A percentile compares a stretch with the other conserved stretches of the same genome.
Evolutionary conservation across 92 coral and sea anemone genomes (phyloP).

Genomic region (Epizoanthus stellaris): DNA sequence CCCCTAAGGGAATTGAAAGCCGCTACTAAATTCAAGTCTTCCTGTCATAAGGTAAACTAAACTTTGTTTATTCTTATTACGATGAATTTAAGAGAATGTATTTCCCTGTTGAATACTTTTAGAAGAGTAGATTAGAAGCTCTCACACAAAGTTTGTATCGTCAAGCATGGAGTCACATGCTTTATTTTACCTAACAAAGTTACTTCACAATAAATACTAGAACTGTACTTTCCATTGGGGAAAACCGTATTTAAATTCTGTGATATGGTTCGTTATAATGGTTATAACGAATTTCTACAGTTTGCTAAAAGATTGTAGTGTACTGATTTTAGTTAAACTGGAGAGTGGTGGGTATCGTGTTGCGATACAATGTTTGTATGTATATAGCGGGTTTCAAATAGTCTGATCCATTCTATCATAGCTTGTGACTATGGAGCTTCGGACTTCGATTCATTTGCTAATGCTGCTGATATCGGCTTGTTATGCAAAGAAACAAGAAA

Average conservation of each 20-base stretch:
- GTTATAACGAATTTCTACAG: no score
- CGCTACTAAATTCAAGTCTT: slow-evolving; percentile 8
- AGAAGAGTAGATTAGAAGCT: neutral
- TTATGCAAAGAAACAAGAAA: neutral
- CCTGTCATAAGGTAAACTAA: neutral
- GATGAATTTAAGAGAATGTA: neutral
- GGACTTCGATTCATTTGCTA: neutral
- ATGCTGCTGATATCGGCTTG: slow-evolving; percentile 31
- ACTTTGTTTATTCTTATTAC: neutral
- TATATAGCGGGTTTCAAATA: neutral
- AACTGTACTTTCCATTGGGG: no score
- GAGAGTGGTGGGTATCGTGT: no score
- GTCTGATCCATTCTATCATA: neutral
- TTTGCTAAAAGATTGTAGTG: no score
- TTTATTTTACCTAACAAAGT: no score
- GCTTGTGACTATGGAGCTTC: slow-evolving; percentile 23
- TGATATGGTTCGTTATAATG: no score
- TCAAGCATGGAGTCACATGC: no score
- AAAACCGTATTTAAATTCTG: no score
- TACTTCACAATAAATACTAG: no score
- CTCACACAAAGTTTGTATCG: no score
- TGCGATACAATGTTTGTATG: no score
- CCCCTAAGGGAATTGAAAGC: slow-evolving; percentile 28
- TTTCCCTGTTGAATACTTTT: neutral
- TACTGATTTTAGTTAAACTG: no score